Evolutionary conservation across 2,113 vertebrate species (phyloP).

Genomic region (Tamias sibiricus): DNA sequence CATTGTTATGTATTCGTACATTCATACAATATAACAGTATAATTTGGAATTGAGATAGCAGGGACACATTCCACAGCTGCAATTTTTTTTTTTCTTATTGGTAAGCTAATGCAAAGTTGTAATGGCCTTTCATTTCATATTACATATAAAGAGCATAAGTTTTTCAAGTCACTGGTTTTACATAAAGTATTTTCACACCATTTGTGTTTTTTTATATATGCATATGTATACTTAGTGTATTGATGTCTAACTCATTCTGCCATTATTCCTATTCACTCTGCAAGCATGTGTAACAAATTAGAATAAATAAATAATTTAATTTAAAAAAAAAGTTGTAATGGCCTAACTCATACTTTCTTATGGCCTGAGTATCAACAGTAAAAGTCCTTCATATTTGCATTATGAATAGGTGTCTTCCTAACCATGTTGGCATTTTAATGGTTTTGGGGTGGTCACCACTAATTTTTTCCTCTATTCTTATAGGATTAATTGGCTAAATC

Average conservation of each 20-base stretch:
- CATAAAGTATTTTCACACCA: too few relatives aligned
- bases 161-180: too few relatives aligned
- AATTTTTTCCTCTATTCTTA: not conserved
- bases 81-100: not conserved
- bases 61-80: not conserved
- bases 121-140: too few relatives aligned
- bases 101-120: not conserved
- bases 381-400: conserved; percentile 37
- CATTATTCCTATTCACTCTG: too few relatives aligned
- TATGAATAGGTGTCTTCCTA: conserved; percentile 22
- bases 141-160: too few relatives aligned
- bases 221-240: too few relatives aligned
- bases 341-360: not conserved
- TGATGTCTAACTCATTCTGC: too few relatives aligned
- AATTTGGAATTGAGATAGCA: not conserved
- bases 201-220: too few relatives aligned
- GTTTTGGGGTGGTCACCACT: not conserved
- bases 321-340: not conserved
- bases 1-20: too few relatives aligned
- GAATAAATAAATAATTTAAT: too few relatives aligned
- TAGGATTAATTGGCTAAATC: not conserved
- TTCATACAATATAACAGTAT: too few relatives aligned
- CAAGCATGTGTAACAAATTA: too few relatives aligned
- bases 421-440: conserved; percentile 33
- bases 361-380: not conserved